Evolutionary conservation across 2,888 invertebrate species (phyloP), one percentile per base, ranked within the genome.

Genomic region (Dermolepida albohirtum): DNA sequence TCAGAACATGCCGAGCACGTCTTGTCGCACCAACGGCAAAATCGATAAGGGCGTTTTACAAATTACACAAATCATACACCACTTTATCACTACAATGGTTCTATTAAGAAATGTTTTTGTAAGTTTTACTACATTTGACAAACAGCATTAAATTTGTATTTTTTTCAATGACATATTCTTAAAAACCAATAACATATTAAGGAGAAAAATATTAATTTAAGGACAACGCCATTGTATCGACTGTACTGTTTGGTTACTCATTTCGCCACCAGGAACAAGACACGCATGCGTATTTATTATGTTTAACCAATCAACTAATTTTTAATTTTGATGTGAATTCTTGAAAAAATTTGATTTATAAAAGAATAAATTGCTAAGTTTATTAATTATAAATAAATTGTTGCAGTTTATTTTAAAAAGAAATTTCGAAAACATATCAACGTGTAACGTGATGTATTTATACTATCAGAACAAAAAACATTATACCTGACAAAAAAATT

Each of bases 21-120:
- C 80, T 77, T 73, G 77, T 75, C 79, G 78, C 80, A 80, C 79
- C 79, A 78, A 79, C 78, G 75, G 74, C 80, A 82, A 83, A 83
- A 83, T 83, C 82, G 81, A 83, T 83, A 83, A 83, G 83, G 83
- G 83, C 83, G 83, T 83, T 82, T 80, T 79, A 78, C 66, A 50
- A 71, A 69, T 67, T 63, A 68, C 70, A 64, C 67, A 39, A 66
- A 54, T 54, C 64, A 44, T 64, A 64, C 57, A 67, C 64, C 67
- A 70, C 67, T 70, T 70, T 69, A 39, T 57, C 67, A 52, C 66
- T 50, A 50, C 51, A 51, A 55, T 62, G 27, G 49, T 55, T 41
- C 39, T 10, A 16, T 29, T 66, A 57, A 49, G 57, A 27, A 40
- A 44, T 65, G 27, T 44, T 14, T 29, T 43, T 11, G 29, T 41